Evolutionary conservation across 2,113 vertebrate genomes (phyloP).

Genomic region (Alosa alosa): DNA sequence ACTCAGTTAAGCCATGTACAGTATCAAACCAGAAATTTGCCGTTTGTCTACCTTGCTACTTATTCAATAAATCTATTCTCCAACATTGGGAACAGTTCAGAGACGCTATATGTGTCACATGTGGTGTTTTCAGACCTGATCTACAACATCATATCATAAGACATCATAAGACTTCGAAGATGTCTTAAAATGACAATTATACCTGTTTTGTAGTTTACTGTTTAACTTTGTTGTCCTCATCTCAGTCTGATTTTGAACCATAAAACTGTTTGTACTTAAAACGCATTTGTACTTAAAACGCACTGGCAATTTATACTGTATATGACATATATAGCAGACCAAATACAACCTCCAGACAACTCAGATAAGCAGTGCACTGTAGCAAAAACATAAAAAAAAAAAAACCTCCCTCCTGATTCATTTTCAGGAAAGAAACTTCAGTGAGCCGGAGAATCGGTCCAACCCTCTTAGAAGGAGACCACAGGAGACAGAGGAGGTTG

Average conservation of each 20-base stretch:
- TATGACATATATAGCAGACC: too few species aligned
- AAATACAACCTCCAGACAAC: background rate
- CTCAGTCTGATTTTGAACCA: too few species aligned
- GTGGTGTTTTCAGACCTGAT: background rate
- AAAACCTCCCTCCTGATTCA: conserved; percentile 29
- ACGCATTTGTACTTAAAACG: too few species aligned
- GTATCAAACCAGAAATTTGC: background rate
- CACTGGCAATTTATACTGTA: too few species aligned
- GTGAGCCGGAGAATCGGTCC: background rate
- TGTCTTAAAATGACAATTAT: too few species aligned
- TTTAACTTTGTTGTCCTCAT: background rate
- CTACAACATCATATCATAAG: background rate
- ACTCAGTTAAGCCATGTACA: background rate
- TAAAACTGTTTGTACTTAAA: too few species aligned
- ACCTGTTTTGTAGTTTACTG: too few species aligned
- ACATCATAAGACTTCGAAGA: too few species aligned
- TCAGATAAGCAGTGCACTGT: background rate
- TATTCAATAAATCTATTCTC: background rate
- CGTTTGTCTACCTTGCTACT: background rate
- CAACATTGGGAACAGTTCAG: background rate
- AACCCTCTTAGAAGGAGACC: background rate
- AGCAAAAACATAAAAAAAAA: background rate
- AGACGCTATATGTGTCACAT: background rate
- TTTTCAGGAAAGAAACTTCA: background rate
- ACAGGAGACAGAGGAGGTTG: conserved; percentile 19